These are phyloP conservation scores for Eupeodes corollae DNA, from an alignment of 1,140 invertebrate genomes.

Conservation along the genomic window DNA sequence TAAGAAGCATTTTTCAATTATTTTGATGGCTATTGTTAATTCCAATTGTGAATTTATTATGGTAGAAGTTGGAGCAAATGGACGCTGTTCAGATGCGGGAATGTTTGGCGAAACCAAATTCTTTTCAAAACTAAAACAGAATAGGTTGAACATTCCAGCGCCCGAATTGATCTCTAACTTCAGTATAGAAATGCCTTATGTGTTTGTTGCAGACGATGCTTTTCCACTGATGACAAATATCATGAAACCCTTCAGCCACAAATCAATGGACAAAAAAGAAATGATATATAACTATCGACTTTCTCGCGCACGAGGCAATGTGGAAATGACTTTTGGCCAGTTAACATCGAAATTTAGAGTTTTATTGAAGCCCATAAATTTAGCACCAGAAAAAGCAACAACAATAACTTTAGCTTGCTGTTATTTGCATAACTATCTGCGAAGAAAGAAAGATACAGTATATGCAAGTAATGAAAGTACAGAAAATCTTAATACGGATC, in stretches of 20 bases:
- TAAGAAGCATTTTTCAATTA: constrained; percentile 35
- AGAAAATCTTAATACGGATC: no score
- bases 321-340: no score
- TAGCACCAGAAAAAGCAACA: no score
- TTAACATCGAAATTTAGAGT: no score
- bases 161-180: constrained; percentile 32
- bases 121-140: constrained; percentile 33
- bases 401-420: no score
- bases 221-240: constrained; percentile 36
- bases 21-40: constrained; percentile 38
- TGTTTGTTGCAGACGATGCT: constrained; percentile 41
- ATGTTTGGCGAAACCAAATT: constrained; percentile 21
- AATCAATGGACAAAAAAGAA: no score
- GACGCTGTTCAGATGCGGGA: constrained; percentile 35
- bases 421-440: no score
- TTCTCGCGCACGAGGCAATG: no score
- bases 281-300: no score
- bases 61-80: constrained; percentile 36
- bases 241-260: constrained; percentile 42
- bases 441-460: no score
- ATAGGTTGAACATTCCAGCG: not conserved
- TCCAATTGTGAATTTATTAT: constrained; percentile 36
- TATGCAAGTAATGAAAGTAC: no score
- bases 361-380: no score
- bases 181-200: constrained; percentile 42